Evolutionary conservation across 2,888 invertebrate species (phyloP).

Genomic region (Caenorhabditis drosophilae): DNA sequence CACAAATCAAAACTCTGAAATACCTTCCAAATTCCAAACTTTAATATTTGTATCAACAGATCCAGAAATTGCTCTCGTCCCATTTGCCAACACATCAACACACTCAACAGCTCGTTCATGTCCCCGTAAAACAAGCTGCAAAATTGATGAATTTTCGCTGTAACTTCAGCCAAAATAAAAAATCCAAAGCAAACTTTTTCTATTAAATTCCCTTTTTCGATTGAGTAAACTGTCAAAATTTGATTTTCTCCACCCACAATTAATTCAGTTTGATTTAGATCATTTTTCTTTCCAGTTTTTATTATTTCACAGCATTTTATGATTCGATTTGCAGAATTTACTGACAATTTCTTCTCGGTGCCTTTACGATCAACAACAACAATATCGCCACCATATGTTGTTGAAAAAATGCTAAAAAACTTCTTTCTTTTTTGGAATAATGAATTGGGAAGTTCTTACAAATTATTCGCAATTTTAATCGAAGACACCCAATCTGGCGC

Average conservation of each 20-base stretch:
- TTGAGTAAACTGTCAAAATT: constrained; percentile 46
- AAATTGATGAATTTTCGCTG: too few relatives aligned
- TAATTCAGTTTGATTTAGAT: constrained; percentile 31
- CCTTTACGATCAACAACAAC: constrained; percentile 54
- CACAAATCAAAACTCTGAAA: not conserved
- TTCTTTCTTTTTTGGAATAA: too few relatives aligned
- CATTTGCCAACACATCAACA: constrained; percentile 79
- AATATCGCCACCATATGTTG: constrained; percentile 63
- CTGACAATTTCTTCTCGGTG: constrained; percentile 28
- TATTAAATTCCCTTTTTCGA: constrained; percentile 23
- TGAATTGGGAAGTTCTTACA: too few relatives aligned
- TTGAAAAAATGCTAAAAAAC: constrained; percentile 58
- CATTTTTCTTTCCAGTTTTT: constrained; percentile 19
- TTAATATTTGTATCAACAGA: constrained; percentile 72
- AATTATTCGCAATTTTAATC: constrained; percentile 71
- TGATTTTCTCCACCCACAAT: constrained; percentile 60
- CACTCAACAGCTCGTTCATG: constrained; percentile 91
- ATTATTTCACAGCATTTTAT: constrained; percentile 43
- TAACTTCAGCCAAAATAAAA: too few relatives aligned
- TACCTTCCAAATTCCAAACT: constrained; percentile 70
- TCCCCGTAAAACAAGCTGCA: constrained; percentile 77
- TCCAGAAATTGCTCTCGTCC: constrained; percentile 71
- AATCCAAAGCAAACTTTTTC: constrained; percentile 18
- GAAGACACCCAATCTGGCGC: constrained; percentile 98
- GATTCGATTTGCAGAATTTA: constrained; percentile 20